Evolutionary conservation across 2,888 invertebrate genomes (phyloP).

Genomic region (Sipunculus nudus): DNA sequence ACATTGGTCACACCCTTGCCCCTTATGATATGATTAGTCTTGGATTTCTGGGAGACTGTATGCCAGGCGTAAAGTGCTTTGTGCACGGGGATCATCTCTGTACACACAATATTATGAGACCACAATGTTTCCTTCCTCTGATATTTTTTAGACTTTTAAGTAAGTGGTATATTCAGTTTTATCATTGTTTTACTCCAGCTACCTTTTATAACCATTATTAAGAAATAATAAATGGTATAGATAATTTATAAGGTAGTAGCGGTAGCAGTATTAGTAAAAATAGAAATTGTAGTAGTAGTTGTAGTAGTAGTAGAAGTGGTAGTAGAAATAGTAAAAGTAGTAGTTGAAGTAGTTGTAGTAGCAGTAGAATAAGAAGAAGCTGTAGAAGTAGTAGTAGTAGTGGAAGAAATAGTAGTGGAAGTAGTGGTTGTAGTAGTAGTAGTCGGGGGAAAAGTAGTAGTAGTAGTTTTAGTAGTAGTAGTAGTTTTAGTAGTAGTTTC

Average conservation of each 20-base stretch:
- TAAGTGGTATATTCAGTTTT: too few species aligned
- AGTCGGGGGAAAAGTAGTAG: background rate
- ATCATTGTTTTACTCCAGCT: too few species aligned
- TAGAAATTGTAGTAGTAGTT: conserved; percentile 26
- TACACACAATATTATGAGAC: too few species aligned
- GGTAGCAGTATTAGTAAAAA: conserved; percentile 19
- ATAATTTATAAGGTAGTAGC: conserved; percentile 28
- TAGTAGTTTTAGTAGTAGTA: background rate
- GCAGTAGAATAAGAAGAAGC: conserved; percentile 9
- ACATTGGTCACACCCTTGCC: too few species aligned
- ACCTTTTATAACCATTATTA: too few species aligned
- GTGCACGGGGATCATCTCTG: too few species aligned
- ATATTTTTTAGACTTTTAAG: too few species aligned
- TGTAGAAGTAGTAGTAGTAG: conserved; percentile 6
- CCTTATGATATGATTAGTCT: too few species aligned
- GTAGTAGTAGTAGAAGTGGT: conserved; percentile 1
- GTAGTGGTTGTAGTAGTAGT: conserved; percentile 3
- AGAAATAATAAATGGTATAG: too few species aligned
- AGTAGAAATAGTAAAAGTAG: conserved; percentile 5
- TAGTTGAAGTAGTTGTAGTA: conserved; percentile 11
- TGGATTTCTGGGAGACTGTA: too few species aligned
- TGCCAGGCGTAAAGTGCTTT: too few species aligned
- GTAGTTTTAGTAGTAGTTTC: background rate
- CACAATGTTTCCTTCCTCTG: too few species aligned
- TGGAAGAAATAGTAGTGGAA: background rate